Conservation (phyloP, 2,113 vertebrate genomes). For the Malurus melanocephalus region DNA sequence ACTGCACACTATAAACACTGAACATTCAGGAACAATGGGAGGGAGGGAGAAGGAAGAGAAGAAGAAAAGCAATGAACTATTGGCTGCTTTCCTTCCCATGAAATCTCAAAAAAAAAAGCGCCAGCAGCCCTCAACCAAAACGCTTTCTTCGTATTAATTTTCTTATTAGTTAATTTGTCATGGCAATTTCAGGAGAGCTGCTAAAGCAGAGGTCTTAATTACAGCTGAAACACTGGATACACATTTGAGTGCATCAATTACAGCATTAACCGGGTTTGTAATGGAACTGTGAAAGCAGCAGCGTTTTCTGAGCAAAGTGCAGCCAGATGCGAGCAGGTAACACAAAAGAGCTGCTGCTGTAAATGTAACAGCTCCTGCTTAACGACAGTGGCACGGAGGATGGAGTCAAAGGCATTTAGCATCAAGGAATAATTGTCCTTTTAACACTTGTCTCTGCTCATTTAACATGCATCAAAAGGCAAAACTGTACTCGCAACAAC, state of each 20-base stretch:
- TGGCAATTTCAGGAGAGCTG: slow-evolving; percentile 28
- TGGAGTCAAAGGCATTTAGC: background rate
- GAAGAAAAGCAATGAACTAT: background rate
- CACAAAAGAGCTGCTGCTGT: background rate
- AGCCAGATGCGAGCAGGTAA: background rate
- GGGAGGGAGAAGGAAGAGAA: background rate
- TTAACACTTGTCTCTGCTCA: slow-evolving; percentile 2
- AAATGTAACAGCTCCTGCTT: background rate
- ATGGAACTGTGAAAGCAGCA: slow-evolving; percentile 18
- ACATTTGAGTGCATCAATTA: slow-evolving; percentile 36
- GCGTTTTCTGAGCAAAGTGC: background rate
- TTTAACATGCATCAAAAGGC: background rate
- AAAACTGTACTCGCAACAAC: background rate
- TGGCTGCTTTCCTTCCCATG: background rate
- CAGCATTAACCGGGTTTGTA: slow-evolving; percentile 11
- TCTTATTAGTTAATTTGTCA: slow-evolving; percentile 52
- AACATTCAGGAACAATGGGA: background rate
- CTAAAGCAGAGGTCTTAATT: slow-evolving; percentile 48
- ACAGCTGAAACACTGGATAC: slow-evolving; percentile 18
- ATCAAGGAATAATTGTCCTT: background rate
- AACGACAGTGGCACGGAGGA: background rate
- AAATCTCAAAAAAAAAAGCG: background rate
- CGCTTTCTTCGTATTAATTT: slow-evolving; percentile 46
- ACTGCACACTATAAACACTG: background rate
- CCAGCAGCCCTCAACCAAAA: slow-evolving; percentile 30